Evolutionary conservation across 2,888 invertebrate genomes (phyloP).

Genomic region (Poecilobothrus nobilitatus): DNA sequence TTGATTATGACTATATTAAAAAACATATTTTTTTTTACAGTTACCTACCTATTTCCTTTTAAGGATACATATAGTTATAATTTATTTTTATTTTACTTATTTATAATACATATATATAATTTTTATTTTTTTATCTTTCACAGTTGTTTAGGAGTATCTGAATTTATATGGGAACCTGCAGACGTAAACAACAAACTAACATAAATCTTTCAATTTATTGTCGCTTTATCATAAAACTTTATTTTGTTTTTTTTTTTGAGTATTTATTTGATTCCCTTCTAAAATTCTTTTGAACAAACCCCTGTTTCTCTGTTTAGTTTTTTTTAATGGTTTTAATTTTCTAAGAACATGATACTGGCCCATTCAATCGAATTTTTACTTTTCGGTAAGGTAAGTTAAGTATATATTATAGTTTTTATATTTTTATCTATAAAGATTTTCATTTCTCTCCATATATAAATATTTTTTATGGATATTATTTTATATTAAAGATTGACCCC

Average conservation of each 20-base stretch:
- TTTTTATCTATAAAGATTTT: no score
- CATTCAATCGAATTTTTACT: background rate
- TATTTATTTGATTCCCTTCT: background rate
- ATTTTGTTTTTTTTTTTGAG: background rate
- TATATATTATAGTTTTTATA: no score
- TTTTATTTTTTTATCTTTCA: background rate
- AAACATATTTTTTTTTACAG: no score
- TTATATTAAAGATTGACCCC: background rate
- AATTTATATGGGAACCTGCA: background rate
- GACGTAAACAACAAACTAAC: background rate
- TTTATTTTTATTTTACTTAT: background rate
- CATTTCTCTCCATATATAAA: background rate
- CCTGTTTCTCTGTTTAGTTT: background rate
- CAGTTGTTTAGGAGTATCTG: background rate
- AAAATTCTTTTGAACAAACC: background rate
- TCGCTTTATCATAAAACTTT: background rate
- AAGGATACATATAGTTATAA: background rate
- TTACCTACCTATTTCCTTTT: background rate
- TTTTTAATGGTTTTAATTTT: background rate
- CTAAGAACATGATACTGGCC: background rate
- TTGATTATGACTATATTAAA: no score
- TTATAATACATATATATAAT: background rate
- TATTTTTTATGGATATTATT: background rate
- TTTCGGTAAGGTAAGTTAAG: no score
- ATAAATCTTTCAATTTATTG: conserved; percentile 1